Conservation (phyloP, 2,113 vertebrate species). For the Tupaia tana region DNA sequence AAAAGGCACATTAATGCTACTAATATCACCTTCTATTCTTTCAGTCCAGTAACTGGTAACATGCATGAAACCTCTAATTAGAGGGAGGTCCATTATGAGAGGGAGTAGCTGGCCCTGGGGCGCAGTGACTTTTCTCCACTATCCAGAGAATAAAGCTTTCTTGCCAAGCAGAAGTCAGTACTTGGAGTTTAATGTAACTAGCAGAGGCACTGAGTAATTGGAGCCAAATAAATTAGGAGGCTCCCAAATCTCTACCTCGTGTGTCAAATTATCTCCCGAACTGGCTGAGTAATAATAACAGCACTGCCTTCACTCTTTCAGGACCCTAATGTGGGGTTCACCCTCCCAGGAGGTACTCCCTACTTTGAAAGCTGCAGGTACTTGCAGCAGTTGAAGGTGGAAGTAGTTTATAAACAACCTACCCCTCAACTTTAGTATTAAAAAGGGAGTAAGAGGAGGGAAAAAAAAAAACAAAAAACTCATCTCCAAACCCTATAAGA, state of each 20-base stretch:
- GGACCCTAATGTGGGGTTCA: too few relatives aligned
- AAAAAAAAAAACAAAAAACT: background rate
- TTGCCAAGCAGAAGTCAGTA: background rate
- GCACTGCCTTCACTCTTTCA: background rate
- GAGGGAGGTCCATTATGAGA: background rate
- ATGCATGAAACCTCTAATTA: background rate
- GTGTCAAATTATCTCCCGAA: too few relatives aligned
- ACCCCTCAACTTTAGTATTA: background rate
- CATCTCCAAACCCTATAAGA: background rate
- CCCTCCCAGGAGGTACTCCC: too few relatives aligned
- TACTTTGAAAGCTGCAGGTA: background rate
- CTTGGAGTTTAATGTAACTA: fast-evolving
- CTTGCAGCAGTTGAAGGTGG: background rate
- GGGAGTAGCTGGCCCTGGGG: fast-evolving
- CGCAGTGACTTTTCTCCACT: background rate
- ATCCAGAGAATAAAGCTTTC: background rate
- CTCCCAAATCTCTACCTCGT: background rate
- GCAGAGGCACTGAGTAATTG: background rate
- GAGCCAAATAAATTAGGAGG: background rate
- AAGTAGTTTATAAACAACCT: background rate
- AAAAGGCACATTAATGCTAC: background rate
- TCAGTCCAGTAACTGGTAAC: background rate
- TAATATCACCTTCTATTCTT: background rate
- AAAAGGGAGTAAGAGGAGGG: background rate
- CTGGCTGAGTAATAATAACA: background rate